These are phyloP conservation scores for Neoniphon sammara DNA, from an alignment of 2,797 vertebrate species.

Conservation along the genomic window DNA sequence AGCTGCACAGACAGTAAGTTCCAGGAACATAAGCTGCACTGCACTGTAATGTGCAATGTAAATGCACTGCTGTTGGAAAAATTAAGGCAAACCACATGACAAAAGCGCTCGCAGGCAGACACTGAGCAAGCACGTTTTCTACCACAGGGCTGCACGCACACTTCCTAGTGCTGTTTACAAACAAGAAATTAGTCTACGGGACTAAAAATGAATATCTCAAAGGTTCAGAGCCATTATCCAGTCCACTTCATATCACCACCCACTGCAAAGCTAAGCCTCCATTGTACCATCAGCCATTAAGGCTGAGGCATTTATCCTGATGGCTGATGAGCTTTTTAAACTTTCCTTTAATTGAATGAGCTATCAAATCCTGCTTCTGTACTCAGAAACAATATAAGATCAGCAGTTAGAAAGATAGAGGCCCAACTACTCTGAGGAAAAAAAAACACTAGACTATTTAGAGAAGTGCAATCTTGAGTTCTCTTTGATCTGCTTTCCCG, in stretches of 20 bases:
- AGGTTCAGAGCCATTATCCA: slow-evolving; percentile 8
- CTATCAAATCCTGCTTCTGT: slow-evolving; percentile 25
- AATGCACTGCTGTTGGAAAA: too few relatives aligned
- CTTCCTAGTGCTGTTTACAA: slow-evolving; percentile 1
- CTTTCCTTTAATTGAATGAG: slow-evolving; percentile 35
- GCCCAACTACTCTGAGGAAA: background rate
- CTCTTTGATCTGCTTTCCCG: slow-evolving; percentile 13
- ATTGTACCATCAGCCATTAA: slow-evolving; percentile 2
- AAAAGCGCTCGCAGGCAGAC: too few relatives aligned
- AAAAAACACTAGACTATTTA: background rate
- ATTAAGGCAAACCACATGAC: too few relatives aligned
- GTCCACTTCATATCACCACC: background rate
- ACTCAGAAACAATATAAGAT: background rate
- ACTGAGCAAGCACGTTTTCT: background rate
- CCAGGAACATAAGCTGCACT: too few relatives aligned
- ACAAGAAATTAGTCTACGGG: slow-evolving; percentile 7
- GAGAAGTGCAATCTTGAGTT: background rate
- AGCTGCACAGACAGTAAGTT: too few relatives aligned
- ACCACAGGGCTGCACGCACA: background rate
- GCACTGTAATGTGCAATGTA: too few relatives aligned
- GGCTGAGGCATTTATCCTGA: background rate
- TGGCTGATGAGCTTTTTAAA: slow-evolving; percentile 1
- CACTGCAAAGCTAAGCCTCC: background rate
- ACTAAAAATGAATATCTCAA: background rate
- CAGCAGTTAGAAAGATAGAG: background rate